A percentile compares a stretch with the other conserved stretches of the same genome.
Evolutionary conservation across 92 coral and sea anemone species (phyloP).

Genomic region (Montipora capitata): DNA sequence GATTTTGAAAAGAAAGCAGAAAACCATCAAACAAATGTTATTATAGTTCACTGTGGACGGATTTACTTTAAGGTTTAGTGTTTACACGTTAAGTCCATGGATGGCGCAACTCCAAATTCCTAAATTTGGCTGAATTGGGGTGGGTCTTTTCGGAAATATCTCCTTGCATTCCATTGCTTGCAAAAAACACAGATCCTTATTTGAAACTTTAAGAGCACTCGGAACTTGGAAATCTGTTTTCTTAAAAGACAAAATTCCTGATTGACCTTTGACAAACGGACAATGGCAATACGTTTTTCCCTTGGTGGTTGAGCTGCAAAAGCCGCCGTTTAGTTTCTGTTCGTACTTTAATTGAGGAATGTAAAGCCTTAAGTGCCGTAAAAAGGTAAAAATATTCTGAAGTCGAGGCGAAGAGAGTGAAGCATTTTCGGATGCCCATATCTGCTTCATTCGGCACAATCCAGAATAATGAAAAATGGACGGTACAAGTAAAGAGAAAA

Average conservation of each 20-base stretch:
- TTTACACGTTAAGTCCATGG: too few relatives aligned
- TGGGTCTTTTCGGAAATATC: slow-evolving; percentile 15
- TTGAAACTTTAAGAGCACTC: slow-evolving; percentile 11
- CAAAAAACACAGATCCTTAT: neutral
- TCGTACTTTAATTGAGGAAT: neutral
- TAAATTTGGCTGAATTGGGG: neutral
- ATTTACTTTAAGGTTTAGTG: too few relatives aligned
- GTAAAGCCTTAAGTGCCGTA: neutral
- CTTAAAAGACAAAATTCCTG: neutral
- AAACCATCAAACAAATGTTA: too few relatives aligned
- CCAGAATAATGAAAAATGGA: too few relatives aligned
- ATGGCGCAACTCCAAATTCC: neutral
- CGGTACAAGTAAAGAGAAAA: too few relatives aligned
- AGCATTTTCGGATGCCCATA: neutral
- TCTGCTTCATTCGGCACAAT: too few relatives aligned
- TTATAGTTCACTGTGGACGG: too few relatives aligned
- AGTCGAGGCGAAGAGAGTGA: neutral
- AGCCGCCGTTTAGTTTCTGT: slow-evolving; percentile 5
- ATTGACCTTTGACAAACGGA: neutral
- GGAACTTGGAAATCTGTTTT: neutral
- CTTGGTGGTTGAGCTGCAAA: too few relatives aligned
- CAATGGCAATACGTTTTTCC: too few relatives aligned
- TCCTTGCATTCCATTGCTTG: slow-evolving; percentile 31
- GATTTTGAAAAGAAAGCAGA: too few relatives aligned
- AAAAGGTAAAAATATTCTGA: neutral